Evolutionary conservation across 2,888 invertebrate genomes (phyloP).

Genomic region (Agrilus mali): DNA sequence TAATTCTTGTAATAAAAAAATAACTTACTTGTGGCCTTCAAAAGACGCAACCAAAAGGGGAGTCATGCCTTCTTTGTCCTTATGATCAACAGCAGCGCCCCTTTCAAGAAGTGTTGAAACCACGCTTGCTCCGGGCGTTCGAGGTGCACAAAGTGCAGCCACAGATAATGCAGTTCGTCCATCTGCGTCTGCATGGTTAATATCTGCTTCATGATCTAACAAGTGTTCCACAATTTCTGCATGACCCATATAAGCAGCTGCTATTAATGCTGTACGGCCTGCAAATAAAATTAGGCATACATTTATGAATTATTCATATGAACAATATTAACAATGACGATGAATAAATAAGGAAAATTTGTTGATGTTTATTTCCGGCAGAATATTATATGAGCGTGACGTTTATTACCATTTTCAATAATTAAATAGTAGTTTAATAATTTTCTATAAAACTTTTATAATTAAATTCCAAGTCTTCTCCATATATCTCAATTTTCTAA

Average conservation of each 20-base stretch:
- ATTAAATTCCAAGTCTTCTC: background rate
- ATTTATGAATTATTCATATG: too few relatives aligned
- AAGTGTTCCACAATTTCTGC: slow-evolving; percentile 79
- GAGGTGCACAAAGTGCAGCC: slow-evolving; percentile 72
- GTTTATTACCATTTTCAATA: too few relatives aligned
- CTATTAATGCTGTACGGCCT: slow-evolving; percentile 79
- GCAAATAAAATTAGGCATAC: background rate
- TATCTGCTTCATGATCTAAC: slow-evolving; percentile 67
- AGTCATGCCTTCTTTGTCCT: slow-evolving; percentile 79
- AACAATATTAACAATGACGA: too few relatives aligned
- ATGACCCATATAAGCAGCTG: slow-evolving; percentile 94
- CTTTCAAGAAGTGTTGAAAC: slow-evolving; percentile 65
- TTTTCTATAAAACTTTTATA: too few relatives aligned
- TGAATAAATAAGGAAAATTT: too few relatives aligned
- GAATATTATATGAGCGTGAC: too few relatives aligned
- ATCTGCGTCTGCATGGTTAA: slow-evolving; percentile 78
- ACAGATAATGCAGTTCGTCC: slow-evolving; percentile 81
- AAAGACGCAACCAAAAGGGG: slow-evolving; percentile 82
- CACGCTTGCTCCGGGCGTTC: slow-evolving; percentile 60
- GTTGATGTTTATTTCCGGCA: too few relatives aligned
- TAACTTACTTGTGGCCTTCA: slow-evolving; percentile 68
- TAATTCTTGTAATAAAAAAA: background rate
- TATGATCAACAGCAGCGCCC: slow-evolving; percentile 69
- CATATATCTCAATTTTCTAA: background rate
- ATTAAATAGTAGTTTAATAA: too few relatives aligned